These are phyloP conservation scores for Limnothrissa miodon DNA, from an alignment of 2,113 vertebrate genomes.

Conservation along the genomic window DNA sequence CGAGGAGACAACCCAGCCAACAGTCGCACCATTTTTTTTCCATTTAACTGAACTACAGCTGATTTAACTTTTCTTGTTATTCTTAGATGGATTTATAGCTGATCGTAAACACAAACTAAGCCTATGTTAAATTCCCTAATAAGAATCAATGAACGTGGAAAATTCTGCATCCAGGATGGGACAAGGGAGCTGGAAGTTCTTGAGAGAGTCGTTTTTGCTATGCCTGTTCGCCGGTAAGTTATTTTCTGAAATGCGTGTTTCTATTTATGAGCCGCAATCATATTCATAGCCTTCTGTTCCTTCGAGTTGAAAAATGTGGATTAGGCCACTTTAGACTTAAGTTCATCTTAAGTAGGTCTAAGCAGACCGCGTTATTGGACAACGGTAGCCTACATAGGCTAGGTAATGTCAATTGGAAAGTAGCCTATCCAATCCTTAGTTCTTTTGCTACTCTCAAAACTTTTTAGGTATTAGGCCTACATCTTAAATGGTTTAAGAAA, in stretches of 20 bases:
- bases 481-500: neutral
- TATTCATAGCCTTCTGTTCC: neutral
- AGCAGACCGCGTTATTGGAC: no score
- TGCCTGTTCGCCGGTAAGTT: constrained; percentile 66
- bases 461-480: no score
- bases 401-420: no score
- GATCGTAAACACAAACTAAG: neutral
- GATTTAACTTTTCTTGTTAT: neutral
- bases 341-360: no score
- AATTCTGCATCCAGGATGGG: constrained; percentile 17
- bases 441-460: neutral
- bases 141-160: constrained; percentile 19
- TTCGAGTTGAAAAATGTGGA: neutral
- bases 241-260: neutral
- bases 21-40: neutral
- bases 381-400: no score
- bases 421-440: neutral
- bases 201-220: constrained; percentile 63
- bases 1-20: neutral
- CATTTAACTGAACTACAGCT: neutral
- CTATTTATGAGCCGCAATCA: neutral
- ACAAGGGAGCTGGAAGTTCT: constrained; percentile 51
- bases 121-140: neutral
- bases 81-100: neutral
- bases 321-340: neutral